Base-by-base conservation (phyloP, 1,140 invertebrate species). In the Subanguina moxae region DNA sequence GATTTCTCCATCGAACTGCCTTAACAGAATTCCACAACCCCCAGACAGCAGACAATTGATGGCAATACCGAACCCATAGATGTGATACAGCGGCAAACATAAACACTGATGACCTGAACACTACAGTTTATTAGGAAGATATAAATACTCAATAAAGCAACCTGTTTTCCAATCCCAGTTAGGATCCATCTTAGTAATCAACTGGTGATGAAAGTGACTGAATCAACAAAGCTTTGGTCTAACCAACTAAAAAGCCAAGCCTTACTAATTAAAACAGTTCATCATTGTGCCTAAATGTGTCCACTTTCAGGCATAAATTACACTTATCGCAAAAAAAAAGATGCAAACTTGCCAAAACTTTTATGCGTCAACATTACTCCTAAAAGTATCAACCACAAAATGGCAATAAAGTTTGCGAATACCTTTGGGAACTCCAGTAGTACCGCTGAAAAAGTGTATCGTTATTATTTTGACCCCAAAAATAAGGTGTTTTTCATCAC, bases 61-160 rank as follows among this genome's bases (percentile, higher is more conserved):
- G 70, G 85, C 75, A 5, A 84, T 75, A 1, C 80, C 70, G 7
- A 92, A 84, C 0, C 91, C 91, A 78, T 90, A 94, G 64, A 90
- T 90, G 78, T 95, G 92, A 73, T 89, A 94, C 78, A 92, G 88
- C 7, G 92, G 92, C 43, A 94, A 81, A 7, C 92, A 83, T 0
- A 73, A 57, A 11, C 38, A 43, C 17, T 59, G n/a, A 72, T 25
- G 13, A 42, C 68, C 73, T 5, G 25, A 57, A 13, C 27, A 30
- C 65, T 48, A 43, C 17, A 64, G 57, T 25, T 59, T 57, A 5
- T 62, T 19, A 15, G 42, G 42, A 17, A 23, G 28, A 28, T 71
- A 28, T 56, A 1, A 38, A 57, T 1, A 73, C 38, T 25, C 72
- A 28, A 7, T 61, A 45, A 23, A 38, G 11, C 3, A 5, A 38